phyloP scores from a whole-genome alignment of 2,797 vertebrate genomes.

The Prunella strophiata region DNA sequence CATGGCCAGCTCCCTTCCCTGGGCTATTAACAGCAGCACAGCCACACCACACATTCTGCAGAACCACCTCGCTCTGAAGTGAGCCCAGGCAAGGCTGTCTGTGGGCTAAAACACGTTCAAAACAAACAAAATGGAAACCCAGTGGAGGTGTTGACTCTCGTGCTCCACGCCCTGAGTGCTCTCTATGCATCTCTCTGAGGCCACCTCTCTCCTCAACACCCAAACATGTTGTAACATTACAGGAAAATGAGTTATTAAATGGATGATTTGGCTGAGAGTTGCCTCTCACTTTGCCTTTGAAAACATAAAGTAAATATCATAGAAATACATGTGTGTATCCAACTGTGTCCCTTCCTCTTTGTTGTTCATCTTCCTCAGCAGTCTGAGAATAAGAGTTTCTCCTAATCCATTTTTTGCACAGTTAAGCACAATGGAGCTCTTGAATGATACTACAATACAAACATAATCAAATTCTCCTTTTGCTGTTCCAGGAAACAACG shows the following conservation, averaged over 20 bases:
- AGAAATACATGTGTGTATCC: neutral
- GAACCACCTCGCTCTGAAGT: neutral
- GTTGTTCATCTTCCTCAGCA: neutral
- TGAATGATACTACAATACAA: neutral
- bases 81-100: neutral
- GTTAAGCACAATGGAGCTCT: neutral
- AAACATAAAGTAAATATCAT: neutral
- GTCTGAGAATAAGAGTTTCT: neutral
- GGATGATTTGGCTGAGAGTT: neutral
- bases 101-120: neutral
- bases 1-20: neutral
- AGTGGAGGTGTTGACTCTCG: neutral
- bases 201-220: neutral
- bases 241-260: neutral
- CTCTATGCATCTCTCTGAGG: neutral
- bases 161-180: neutral
- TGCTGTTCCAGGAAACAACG: neutral
- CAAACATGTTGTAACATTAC: neutral
- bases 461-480: constrained; percentile 29
- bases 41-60: neutral
- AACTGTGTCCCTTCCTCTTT: neutral
- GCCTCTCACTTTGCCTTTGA: neutral
- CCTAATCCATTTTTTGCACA: neutral
- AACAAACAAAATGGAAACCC: neutral
- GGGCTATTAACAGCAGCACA: neutral